These are phyloP conservation scores for Ptilonorhynchus violaceus DNA, from an alignment of 2,113 vertebrate species.

Conservation along the genomic window DNA sequence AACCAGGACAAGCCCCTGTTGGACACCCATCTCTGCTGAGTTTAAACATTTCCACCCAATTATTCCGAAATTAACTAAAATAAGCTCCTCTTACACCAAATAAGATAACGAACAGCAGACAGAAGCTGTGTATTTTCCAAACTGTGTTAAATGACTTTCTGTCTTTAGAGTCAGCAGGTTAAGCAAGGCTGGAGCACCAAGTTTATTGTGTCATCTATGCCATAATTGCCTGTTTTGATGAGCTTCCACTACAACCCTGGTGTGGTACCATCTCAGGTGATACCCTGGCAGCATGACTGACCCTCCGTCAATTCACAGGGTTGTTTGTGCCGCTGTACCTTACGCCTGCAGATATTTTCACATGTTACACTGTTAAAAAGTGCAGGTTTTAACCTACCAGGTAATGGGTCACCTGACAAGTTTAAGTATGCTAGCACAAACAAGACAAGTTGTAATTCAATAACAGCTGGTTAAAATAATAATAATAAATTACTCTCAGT, in stretches of 20 bases:
- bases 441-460: not conserved
- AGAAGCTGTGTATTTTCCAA: not conserved
- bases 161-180: not conserved
- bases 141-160: not conserved
- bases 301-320: not conserved
- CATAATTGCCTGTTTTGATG: not conserved
- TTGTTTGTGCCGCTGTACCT: not conserved
- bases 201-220: not conserved
- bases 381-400: not conserved
- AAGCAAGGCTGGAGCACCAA: not conserved
- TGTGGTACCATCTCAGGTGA: not conserved
- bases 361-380: not conserved
- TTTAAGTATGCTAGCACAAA: not conserved
- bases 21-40: not conserved
- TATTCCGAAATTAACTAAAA: not conserved
- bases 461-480: conserved; percentile 13
- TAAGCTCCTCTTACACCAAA: not conserved
- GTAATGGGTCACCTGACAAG: not conserved
- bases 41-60: not conserved
- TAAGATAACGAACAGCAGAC: not conserved
- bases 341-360: not conserved
- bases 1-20: not conserved
- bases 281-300: not conserved
- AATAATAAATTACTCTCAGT: not conserved
- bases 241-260: not conserved